A percentile compares a stretch with the other conserved stretches of the same genome.
Evolutionary conservation across 1,140 invertebrate species (phyloP).

Genomic region (Geopemphigus sp.): DNA sequence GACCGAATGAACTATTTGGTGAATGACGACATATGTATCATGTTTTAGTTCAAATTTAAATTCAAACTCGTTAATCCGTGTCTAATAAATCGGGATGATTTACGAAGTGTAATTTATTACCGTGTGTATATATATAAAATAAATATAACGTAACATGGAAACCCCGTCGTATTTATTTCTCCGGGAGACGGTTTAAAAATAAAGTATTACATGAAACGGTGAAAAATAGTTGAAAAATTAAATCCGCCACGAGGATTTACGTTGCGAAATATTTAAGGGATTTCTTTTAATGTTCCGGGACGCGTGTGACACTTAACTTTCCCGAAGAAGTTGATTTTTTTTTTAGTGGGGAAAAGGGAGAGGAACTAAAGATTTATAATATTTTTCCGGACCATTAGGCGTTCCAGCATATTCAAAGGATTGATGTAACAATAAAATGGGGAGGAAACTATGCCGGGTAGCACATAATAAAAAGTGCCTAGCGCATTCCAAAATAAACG

Average conservation of each 20-base stretch:
- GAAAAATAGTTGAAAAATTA: conserved; percentile 8
- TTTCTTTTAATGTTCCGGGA: not conserved
- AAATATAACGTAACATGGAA: not conserved
- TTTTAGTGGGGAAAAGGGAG: not conserved
- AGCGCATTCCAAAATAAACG: not conserved
- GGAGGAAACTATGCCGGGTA: conserved; percentile 14
- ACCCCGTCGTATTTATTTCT: no score
- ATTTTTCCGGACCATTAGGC: conserved; percentile 22
- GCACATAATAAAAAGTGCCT: conserved; percentile 4
- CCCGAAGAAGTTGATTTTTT: not conserved
- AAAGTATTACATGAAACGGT: no score
- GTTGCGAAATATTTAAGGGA: not conserved
- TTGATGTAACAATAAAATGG: no score
- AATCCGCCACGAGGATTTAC: not conserved
- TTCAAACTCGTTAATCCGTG: no score
- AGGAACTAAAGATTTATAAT: conserved; percentile 19
- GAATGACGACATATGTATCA: no score
- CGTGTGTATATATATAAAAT: conserved; percentile 14
- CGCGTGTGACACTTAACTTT: not conserved
- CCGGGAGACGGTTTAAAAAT: not conserved
- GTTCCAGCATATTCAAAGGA: no score
- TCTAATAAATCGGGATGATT: no score
- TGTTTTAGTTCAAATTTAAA: no score
- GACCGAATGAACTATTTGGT: no score
- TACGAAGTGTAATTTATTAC: not conserved